These are phyloP conservation scores for Gila orcuttii DNA, from an alignment of 2,113 vertebrate genomes.

Conservation along the genomic window DNA sequence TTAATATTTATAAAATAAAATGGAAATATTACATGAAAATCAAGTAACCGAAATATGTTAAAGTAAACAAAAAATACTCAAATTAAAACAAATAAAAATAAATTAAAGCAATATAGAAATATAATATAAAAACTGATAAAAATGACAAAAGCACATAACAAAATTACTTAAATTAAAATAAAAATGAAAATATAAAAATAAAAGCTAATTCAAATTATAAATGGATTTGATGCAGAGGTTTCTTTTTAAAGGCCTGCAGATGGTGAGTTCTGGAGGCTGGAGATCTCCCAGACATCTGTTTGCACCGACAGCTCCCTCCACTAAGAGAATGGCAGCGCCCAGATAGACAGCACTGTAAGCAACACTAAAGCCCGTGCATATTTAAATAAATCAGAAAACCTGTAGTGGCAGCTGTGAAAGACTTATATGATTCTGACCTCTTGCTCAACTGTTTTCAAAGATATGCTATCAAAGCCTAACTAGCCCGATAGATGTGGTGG, in stretches of 20 bases:
- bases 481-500: not conserved
- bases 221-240: not conserved
- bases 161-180: not conserved
- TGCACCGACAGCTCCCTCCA: constrained; percentile 19
- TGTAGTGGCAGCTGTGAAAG: constrained; percentile 46
- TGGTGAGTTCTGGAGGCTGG: constrained; percentile 20
- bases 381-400: constrained; percentile 68
- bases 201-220: not conserved
- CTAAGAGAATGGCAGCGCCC: constrained; percentile 61
- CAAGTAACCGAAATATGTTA: not conserved
- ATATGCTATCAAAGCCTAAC: not conserved
- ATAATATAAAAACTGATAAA: not conserved
- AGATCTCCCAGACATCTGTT: constrained; percentile 41
- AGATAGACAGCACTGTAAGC: constrained; percentile 54
- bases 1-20: not conserved
- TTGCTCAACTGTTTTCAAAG: not conserved
- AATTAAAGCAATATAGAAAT: not conserved
- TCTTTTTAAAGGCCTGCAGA: constrained; percentile 38
- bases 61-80: too few relatives aligned
- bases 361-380: constrained; percentile 57
- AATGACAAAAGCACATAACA: too few relatives aligned
- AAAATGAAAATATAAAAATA: not conserved
- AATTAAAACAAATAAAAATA: not conserved
- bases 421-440: constrained; percentile 49
- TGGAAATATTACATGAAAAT: not conserved